Percentiles rank a stretch among this genome's conserved stretches.
These are phyloP conservation scores for Eupelmus urozonus DNA, from an alignment of 2,888 invertebrate species.

Conservation along the genomic window DNA sequence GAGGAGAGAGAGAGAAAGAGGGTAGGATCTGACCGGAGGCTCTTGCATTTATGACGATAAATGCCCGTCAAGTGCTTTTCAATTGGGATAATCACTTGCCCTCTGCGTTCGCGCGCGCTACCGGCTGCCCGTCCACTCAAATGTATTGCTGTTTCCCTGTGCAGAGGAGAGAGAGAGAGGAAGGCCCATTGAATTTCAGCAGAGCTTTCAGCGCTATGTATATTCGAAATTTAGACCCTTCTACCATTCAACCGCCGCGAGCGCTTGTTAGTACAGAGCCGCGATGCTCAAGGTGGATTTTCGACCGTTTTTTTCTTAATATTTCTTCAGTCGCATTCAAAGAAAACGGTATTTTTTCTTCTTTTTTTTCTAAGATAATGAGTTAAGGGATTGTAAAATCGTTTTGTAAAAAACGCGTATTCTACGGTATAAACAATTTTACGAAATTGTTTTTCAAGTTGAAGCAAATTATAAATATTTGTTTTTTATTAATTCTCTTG, in stretches of 20 bases:
- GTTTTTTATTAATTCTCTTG: background rate
- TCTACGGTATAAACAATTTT: too few species aligned
- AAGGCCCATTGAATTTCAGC: slow-evolving; percentile 36
- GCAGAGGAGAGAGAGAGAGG: background rate
- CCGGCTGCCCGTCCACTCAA: background rate
- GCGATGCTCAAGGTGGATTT: background rate
- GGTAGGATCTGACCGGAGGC: background rate
- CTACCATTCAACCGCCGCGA: slow-evolving; percentile 7
- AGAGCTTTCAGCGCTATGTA: slow-evolving; percentile 34
- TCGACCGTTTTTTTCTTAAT: too few species aligned
- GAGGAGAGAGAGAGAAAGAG: background rate
- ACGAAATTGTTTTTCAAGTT: background rate
- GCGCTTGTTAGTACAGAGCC: background rate
- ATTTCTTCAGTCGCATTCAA: too few species aligned
- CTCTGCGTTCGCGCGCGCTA: background rate
- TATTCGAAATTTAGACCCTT: slow-evolving; percentile 44
- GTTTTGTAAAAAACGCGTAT: too few species aligned
- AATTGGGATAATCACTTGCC: slow-evolving; percentile 60
- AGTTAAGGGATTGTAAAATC: too few species aligned
- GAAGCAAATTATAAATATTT: background rate
- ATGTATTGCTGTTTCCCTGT: slow-evolving; percentile 21
- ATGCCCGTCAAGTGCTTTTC: slow-evolving; percentile 62
- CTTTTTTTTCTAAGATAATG: too few species aligned
- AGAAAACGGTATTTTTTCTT: too few species aligned
- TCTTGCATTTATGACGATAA: slow-evolving; percentile 49